Conservation (phyloP, 2,797 vertebrate species). For the Serranus cabrilla region DNA sequence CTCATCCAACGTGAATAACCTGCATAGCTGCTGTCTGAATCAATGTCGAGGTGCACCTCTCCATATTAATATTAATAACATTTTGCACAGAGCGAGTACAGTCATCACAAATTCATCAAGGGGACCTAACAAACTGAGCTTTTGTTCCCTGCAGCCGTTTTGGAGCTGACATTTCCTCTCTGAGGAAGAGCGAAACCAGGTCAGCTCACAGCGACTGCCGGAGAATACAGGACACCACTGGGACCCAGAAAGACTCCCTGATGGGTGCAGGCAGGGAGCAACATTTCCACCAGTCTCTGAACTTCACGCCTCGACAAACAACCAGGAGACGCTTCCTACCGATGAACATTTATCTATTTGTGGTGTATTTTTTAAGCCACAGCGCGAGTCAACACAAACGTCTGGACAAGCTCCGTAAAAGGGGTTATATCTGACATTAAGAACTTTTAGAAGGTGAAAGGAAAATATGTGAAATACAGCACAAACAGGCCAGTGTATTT, state of each 20-base stretch:
- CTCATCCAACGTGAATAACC: background rate
- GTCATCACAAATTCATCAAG: constrained; percentile 68
- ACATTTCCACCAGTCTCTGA: constrained; percentile 24
- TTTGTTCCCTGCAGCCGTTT: constrained; percentile 50
- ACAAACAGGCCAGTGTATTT: background rate
- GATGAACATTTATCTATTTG: constrained; percentile 6
- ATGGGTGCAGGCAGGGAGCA: constrained; percentile 17
- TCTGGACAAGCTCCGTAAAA: constrained; percentile 5
- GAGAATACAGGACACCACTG: constrained; percentile 48
- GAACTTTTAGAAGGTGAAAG: constrained; percentile 24
- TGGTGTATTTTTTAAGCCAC: background rate
- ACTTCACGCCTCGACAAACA: constrained; percentile 19
- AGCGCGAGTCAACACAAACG: background rate
- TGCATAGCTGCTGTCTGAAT: constrained; percentile 5
- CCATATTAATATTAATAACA: constrained; percentile 53
- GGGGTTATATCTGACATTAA: constrained; percentile 17
- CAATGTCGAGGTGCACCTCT: constrained; percentile 14
- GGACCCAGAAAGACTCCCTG: constrained; percentile 38
- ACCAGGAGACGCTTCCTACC: constrained; percentile 24
- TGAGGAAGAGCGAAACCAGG: constrained; percentile 62
- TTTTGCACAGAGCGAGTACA: constrained; percentile 41
- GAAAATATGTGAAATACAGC: background rate
- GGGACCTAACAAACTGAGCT: constrained; percentile 47
- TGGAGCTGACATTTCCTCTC: constrained; percentile 63
- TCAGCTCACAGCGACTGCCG: constrained; percentile 54